A percentile compares a stretch with the other conserved stretches of the same genome.
Conservation (phyloP, 2,113 vertebrate species). For the Antechinus stuartii region DNA sequence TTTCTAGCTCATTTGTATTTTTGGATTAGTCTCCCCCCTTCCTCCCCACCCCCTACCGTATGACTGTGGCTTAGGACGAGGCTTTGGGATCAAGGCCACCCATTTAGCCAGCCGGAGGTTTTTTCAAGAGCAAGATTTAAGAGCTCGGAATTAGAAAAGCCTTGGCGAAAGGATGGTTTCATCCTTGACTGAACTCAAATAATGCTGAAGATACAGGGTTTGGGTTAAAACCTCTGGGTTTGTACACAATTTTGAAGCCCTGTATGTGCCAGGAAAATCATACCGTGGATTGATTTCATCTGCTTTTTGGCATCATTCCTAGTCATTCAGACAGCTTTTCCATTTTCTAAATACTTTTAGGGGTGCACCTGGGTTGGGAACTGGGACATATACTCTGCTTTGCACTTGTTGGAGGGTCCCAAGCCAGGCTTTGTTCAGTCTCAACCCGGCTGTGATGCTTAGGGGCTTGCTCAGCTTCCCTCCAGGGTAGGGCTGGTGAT, state of each 20-base stretch:
- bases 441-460: neutral
- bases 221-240: neutral
- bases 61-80: neutral
- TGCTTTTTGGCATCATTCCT: neutral
- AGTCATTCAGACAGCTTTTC: neutral
- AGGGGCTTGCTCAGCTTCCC: neutral
- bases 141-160: neutral
- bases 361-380: neutral
- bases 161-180: neutral
- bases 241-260: neutral
- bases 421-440: neutral
- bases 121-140: neutral
- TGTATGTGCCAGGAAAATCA: neutral
- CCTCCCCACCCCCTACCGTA: neutral
- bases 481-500: accelerated
- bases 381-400: neutral
- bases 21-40: neutral
- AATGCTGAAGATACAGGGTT: neutral
- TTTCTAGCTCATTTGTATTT: neutral
- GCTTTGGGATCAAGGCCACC: neutral
- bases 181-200: slow-evolving; percentile 7
- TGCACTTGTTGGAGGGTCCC: neutral
- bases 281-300: neutral
- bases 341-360: neutral
- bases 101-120: neutral